Evolutionary conservation across 2,113 vertebrate species (phyloP), one percentile per base, ranked within the genome.

Genomic region (Gadus macrocephalus): DNA sequence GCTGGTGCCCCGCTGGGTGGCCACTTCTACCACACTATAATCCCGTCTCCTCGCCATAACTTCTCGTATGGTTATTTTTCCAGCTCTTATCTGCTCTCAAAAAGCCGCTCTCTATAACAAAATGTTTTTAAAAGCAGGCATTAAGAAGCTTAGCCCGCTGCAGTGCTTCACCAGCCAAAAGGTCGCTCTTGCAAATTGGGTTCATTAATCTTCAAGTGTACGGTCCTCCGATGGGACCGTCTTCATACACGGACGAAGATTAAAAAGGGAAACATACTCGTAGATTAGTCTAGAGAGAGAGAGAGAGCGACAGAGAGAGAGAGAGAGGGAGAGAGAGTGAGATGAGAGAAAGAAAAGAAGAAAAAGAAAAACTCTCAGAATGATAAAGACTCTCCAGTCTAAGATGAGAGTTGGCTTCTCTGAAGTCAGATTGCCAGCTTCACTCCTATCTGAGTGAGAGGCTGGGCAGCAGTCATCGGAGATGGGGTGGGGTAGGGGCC

Each of bases 171-270:
- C 85, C 84, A 89, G 87, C 83, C 86, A 89, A 91, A 91, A 91
- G 91, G 91, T 93, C 91, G 91, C 88, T 91, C 85, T 78, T 86
- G 84, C 90, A 93, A 93, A 93, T 93, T 93, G 88, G 90, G 90
- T 91, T 93, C 88, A 91, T 91, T 91, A 90, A 91, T 93, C 91
- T 92, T 89, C 80, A 75, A 79, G 85, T 87, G 85, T 90, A 89
- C 83, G 84, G 86, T 86, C 86, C 75, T 80, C 84, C 82, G 76
- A 75, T 83, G 87, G 85, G 88, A 88, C 86, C 85, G 78, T 89
- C 81, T 89, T 89, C 89, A 91, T 83, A 91, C 83, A 81, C 78
- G 79, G 85, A 78, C 76, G 53, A 81, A 87, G 88, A 90, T 91
- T 91, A 90, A 90, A 90, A 83, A 81, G 78, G 75, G 79, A 71